These are phyloP conservation scores for Hylomyscus alleni DNA, from an alignment of 2,797 vertebrate species.

Conservation along the genomic window DNA sequence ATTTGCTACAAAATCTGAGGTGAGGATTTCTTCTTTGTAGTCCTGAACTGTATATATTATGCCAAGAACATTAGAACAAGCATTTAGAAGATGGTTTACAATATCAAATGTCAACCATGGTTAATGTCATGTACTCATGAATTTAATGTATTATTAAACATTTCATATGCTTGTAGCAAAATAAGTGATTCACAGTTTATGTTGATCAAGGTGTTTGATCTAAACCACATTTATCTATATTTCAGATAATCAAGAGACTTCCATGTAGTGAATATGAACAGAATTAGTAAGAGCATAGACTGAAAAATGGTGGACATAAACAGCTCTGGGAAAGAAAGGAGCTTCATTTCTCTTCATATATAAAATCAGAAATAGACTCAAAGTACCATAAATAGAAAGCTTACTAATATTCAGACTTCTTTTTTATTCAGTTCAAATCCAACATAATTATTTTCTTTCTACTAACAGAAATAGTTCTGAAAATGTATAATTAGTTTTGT, in stretches of 20 bases:
- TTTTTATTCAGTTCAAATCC: constrained; percentile 76
- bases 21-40: background rate
- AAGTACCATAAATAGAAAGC: constrained; percentile 59
- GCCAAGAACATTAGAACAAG: background rate
- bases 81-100: background rate
- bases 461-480: constrained; percentile 53
- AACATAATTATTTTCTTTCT: constrained; percentile 80
- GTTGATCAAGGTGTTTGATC: background rate
- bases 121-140: background rate
- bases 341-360: background rate
- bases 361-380: background rate
- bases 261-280: background rate
- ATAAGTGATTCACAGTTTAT: background rate
- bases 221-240: background rate
- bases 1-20: background rate
- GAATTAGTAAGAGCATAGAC: background rate
- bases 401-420: constrained; percentile 63
- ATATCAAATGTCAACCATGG: background rate
- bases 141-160: background rate
- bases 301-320: background rate
- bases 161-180: background rate
- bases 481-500: constrained; percentile 73
- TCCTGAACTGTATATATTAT: background rate
- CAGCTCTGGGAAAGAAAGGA: background rate
- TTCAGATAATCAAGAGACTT: background rate